Percentiles rank a stretch among this genome's conserved stretches.
These are phyloP conservation scores for Notoglanidium macrostoma DNA, from an alignment of 2,797 vertebrate species.

Conservation along the genomic window DNA sequence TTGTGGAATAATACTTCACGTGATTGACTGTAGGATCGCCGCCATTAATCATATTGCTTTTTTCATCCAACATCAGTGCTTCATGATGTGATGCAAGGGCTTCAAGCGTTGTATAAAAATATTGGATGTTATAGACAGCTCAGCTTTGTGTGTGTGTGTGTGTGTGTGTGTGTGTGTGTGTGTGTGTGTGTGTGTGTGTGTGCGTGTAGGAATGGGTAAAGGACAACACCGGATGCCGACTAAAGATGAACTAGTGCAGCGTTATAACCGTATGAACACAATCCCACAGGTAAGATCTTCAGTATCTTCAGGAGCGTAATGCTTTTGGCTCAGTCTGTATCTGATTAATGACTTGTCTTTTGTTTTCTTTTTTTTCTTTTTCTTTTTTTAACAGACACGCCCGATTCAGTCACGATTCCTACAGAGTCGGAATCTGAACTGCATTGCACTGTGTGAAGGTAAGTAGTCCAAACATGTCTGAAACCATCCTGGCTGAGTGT, in stretches of 20 bases:
- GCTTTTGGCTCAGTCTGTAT: background rate
- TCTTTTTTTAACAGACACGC: slow-evolving; percentile 79
- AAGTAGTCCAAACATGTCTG: slow-evolving; percentile 35
- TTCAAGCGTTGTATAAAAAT: background rate
- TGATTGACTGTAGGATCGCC: background rate
- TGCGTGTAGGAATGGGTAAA: slow-evolving; percentile 93
- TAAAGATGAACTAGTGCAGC: slow-evolving; percentile 97
- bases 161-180: slow-evolving; percentile 11
- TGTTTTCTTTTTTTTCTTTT: background rate
- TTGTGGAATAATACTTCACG: background rate
- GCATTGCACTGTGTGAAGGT: slow-evolving; percentile 99
- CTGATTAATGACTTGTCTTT: background rate
- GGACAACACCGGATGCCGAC: slow-evolving; percentile 99
- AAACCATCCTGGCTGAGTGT: background rate
- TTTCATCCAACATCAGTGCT: slow-evolving; percentile 4
- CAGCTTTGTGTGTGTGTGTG: slow-evolving; percentile 19
- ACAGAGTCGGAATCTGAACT: slow-evolving; percentile 98
- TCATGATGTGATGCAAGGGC: slow-evolving; percentile 15
- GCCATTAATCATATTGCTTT: background rate
- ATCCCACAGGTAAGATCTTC: slow-evolving; percentile 87
- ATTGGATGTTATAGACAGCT: background rate
- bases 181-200: slow-evolving; percentile 40
- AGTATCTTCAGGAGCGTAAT: background rate
- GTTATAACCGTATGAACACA: slow-evolving; percentile 98
- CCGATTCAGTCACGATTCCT: slow-evolving; percentile 97